Base-by-base conservation (phyloP, 1,140 invertebrate species). In the Lucilia sericata region DNA sequence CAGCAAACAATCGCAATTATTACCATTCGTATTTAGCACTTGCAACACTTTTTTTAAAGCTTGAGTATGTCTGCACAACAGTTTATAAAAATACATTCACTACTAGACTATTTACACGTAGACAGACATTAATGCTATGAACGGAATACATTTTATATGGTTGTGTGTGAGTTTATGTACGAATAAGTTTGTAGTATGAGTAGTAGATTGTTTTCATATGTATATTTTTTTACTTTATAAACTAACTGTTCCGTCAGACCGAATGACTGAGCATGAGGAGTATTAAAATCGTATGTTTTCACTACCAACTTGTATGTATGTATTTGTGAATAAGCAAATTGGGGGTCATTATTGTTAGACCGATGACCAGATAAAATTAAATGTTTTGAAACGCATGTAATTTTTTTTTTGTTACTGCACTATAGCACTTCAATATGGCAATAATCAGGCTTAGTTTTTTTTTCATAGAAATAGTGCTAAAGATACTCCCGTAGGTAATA, bases 271-370 rank as follows among this genome's bases (percentile, higher is more conserved):
- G 5, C 21, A 70, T 0, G n/a, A 70, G n/a, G 21, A 70, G 65
- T 7, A 21, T 70, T 70, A 70, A 19, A 70, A 70, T 70, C 19
- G 4, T 10, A n/a, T n/a, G 21, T 70, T 60, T 60, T 14, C n/a
- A 60, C 5, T 60, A n/a, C 17, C n/a, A 17, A 17, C 7, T 7
- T 70, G 19, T 12, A 21, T 70, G 65, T 9, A 21, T 25, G n/a
- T 9, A 21, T 25, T 21, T 70, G n/a, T 10, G n/a, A 5, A 12
- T 30, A 70, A 70, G 21, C 19, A 2, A 70, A 70, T 70, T 70
- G 65, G 65, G 21, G 65, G 65, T 70, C 65, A 70, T 70, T 25
- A 70, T 70, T 70, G 21, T 70, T n/a, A 21, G 65, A 70, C 65
- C 19, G 21, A 70, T 70, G 65, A 12, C 65, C 19, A 25, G 19